Percentiles rank a stretch among this genome's conserved stretches.
phyloP scores from a whole-genome alignment of 2,888 invertebrate species.

The Harpalus rufipes region DNA sequence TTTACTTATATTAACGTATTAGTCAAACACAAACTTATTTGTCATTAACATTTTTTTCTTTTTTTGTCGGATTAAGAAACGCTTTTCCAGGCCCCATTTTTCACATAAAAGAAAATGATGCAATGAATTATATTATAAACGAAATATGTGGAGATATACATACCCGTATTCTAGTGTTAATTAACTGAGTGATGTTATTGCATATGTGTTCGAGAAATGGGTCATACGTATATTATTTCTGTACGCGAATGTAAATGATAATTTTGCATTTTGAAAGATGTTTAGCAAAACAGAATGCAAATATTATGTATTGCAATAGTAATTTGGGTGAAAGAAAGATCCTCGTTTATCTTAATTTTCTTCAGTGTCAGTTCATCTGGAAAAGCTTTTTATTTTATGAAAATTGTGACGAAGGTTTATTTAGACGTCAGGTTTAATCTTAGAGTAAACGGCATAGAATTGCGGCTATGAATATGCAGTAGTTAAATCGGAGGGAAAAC shows the following conservation, averaged over 20 bases:
- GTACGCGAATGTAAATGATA: not conserved
- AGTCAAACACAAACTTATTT: no score
- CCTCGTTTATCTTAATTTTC: conserved; percentile 23
- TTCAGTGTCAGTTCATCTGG: conserved; percentile 5
- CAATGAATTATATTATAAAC: not conserved
- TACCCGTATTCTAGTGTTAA: not conserved
- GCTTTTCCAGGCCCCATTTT: no score
- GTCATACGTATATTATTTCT: not conserved
- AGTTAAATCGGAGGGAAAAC: conserved; percentile 55
- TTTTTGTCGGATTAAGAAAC: no score
- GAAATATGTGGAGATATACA: not conserved
- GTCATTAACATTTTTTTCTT: no score
- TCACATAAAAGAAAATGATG: not conserved
- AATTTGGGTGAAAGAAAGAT: conserved; percentile 27
- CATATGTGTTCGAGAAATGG: not conserved
- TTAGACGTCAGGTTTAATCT: conserved; percentile 39
- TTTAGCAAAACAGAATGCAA: not conserved
- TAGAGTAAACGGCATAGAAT: conserved; percentile 30
- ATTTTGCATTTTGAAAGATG: conserved; percentile 6
- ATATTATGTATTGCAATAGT: not conserved
- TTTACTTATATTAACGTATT: no score
- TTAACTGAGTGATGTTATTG: not conserved
- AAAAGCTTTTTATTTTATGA: conserved; percentile 21
- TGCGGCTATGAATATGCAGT: conserved; percentile 48
- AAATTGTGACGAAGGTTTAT: conserved; percentile 27